Conservation (phyloP, 2,797 vertebrate genomes). For the Cuniculus paca region DNA sequence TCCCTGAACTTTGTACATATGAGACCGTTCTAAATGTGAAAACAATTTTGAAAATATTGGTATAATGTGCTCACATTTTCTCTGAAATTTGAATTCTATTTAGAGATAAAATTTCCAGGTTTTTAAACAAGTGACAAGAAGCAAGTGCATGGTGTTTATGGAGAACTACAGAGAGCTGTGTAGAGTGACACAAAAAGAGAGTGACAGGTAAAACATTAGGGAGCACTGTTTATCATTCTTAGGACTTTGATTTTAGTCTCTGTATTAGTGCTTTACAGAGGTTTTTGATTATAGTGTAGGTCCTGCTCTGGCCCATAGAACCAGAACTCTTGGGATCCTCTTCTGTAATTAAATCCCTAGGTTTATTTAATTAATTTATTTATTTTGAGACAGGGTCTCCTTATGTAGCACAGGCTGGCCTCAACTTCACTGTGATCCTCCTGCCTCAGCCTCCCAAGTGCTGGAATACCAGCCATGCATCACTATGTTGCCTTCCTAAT, state of each 20-base stretch:
- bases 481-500: neutral
- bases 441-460: neutral
- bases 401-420: neutral
- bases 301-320: accelerated
- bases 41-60: neutral
- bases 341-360: neutral
- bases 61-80: neutral
- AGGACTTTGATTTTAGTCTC: neutral
- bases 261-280: neutral
- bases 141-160: neutral
- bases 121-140: neutral
- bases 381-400: neutral
- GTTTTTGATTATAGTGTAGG: neutral
- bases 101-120: neutral
- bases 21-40: neutral
- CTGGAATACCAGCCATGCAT: neutral
- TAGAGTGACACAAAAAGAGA: neutral
- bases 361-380: neutral
- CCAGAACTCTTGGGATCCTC: neutral
- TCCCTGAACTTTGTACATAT: neutral
- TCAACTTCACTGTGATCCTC: neutral
- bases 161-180: neutral
- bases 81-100: neutral
- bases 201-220: neutral
- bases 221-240: neutral